Evolutionary conservation across 2,113 vertebrate genomes (phyloP).

Genomic region (Aphyosemion australe): DNA sequence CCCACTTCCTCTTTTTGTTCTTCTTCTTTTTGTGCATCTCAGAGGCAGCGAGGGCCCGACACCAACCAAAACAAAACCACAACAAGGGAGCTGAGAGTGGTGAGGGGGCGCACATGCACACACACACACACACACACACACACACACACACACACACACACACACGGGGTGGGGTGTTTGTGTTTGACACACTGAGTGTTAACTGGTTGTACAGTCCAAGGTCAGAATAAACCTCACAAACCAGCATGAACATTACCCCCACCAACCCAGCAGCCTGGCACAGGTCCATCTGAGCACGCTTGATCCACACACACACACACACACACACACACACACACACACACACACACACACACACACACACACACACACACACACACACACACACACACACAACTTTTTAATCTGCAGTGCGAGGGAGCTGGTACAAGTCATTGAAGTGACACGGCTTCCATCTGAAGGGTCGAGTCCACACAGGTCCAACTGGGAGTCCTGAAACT

Average conservation of each 20-base stretch:
- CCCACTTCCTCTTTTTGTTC: not conserved
- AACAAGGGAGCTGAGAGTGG: constrained; percentile 55
- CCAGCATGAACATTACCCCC: constrained; percentile 9
- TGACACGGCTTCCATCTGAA: not conserved
- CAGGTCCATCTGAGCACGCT: constrained; percentile 13
- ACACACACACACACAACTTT: not conserved
- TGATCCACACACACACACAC: not conserved
- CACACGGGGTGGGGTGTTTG: constrained; percentile 14
- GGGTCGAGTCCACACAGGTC: not conserved
- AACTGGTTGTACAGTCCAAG: constrained; percentile 62
- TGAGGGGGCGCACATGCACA: too few species aligned
- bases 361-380: not conserved
- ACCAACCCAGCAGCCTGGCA: constrained; percentile 34
- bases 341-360: too few species aligned
- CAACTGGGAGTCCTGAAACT: not conserved
- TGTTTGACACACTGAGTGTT: constrained; percentile 48
- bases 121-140: too few species aligned
- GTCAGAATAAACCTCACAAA: constrained; percentile 36
- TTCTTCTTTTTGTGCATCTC: constrained; percentile 42
- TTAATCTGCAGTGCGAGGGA: constrained; percentile 4
- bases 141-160: too few species aligned
- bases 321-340: too few species aligned
- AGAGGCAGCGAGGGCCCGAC: constrained; percentile 25
- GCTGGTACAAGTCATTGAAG: not conserved
- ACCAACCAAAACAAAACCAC: constrained; percentile 38